A percentile compares a stretch with the other conserved stretches of the same genome.
phyloP scores from a whole-genome alignment of 2,113 vertebrate genomes.

The Hippocampus barbouri region DNA sequence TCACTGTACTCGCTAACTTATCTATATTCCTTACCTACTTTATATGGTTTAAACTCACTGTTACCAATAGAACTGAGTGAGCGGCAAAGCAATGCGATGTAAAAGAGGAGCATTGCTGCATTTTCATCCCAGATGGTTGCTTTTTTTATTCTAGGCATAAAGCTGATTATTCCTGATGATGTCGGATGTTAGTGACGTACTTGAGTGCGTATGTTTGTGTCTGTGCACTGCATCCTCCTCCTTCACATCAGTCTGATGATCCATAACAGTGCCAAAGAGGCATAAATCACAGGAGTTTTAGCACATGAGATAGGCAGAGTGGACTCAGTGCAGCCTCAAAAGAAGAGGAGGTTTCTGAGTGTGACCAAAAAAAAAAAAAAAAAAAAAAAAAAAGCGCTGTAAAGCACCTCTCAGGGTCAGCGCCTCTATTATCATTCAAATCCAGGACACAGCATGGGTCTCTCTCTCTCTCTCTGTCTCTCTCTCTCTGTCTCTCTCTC shows the following conservation, averaged over 20 bases:
- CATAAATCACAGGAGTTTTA: conserved; percentile 44
- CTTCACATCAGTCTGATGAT: conserved; percentile 41
- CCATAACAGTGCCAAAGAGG: conserved; percentile 33
- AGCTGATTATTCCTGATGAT: conserved; percentile 50
- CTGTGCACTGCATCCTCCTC: conserved; percentile 20
- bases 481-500: not conserved
- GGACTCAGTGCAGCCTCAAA: conserved; percentile 11
- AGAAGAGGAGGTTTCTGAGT: conserved; percentile 31
- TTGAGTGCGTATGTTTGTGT: conserved; percentile 16
- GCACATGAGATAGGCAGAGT: conserved; percentile 42
- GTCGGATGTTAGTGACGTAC: conserved; percentile 16
- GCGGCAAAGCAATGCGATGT: conserved; percentile 22
- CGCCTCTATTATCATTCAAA: conserved; percentile 63
- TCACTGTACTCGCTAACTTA: not conserved
- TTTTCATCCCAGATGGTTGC: conserved; percentile 53
- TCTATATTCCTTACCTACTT: not conserved
- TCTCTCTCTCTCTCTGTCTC: not conserved
- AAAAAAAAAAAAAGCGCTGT: conserved; percentile 41
- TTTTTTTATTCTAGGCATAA: conserved; percentile 34
- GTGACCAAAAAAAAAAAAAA: conserved; percentile 28
- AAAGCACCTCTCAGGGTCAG: conserved; percentile 58
- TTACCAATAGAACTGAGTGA: conserved; percentile 29
- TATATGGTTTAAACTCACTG: not conserved
- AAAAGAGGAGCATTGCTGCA: conserved; percentile 21
- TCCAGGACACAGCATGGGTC: conserved; percentile 21